phyloP scores from a whole-genome alignment of 2,797 vertebrate species.

The Oryzias sinensis region DNA sequence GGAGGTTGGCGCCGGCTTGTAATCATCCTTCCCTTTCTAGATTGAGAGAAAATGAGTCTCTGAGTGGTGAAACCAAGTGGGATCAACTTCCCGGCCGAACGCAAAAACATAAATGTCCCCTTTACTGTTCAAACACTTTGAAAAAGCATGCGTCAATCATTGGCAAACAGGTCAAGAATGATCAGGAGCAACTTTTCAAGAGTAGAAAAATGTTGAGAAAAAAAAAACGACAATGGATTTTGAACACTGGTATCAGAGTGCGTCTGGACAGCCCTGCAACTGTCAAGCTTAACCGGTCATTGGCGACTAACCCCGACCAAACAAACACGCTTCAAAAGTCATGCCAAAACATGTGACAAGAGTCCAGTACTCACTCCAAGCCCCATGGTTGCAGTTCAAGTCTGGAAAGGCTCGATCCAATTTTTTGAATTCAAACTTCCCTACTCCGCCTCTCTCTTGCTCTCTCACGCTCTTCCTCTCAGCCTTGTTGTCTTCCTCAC shows the following conservation, averaged over 20 bases:
- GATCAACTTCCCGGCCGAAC: background rate
- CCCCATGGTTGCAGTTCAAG: conserved; percentile 73
- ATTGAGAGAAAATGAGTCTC: conserved; percentile 18
- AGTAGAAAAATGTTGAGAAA: background rate
- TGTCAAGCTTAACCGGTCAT: conserved; percentile 14
- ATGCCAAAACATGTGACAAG: conserved; percentile 48
- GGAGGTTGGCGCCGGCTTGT: conserved; percentile 90
- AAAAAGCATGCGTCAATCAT: conserved; percentile 39
- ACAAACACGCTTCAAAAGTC: conserved; percentile 16
- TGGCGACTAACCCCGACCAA: conserved; percentile 18
- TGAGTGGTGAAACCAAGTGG: conserved; percentile 11
- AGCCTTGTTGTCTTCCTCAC: conserved; percentile 44
- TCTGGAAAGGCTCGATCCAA: conserved; percentile 63
- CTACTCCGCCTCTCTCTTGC: conserved; percentile 53
- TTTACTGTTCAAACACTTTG: conserved; percentile 41
- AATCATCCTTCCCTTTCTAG: conserved; percentile 92
- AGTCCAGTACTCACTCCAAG: conserved; percentile 76
- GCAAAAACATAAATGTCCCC: conserved; percentile 14
- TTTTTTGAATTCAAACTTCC: conserved; percentile 65
- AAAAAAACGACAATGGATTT: background rate
- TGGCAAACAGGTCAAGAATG: conserved; percentile 2
- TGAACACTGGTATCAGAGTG: background rate
- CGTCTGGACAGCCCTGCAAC: conserved; percentile 6
- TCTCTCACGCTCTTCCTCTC: conserved; percentile 28
- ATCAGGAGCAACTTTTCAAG: background rate